Evolutionary conservation across 1,140 invertebrate genomes (phyloP).

Genomic region (Rhopalosiphum padi): DNA sequence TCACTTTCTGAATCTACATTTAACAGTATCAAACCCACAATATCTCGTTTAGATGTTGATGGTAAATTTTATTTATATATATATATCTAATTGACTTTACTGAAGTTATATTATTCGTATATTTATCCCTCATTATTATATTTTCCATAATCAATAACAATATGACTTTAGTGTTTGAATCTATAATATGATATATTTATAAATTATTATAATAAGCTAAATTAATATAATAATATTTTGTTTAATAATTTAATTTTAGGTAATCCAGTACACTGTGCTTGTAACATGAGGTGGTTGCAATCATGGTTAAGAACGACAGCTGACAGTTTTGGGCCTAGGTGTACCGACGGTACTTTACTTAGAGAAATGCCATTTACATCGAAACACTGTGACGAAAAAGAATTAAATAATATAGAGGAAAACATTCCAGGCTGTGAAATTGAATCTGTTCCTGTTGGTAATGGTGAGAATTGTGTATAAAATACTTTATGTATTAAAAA

Average conservation of each 20-base stretch:
- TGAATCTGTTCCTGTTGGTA: conserved; percentile 62
- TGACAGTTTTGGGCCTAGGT: conserved; percentile 72
- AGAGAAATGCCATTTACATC: conserved; percentile 74
- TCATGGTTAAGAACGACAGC: conserved; percentile 77
- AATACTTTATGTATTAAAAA: background rate
- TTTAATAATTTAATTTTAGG: conserved; percentile 65
- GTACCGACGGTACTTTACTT: conserved; percentile 76
- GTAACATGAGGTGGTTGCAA: conserved; percentile 80
- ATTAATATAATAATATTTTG: background rate
- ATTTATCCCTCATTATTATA: background rate
- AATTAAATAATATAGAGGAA: conserved; percentile 62
- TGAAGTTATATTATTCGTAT: background rate
- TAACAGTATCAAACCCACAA: conserved; percentile 76
- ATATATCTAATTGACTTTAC: background rate
- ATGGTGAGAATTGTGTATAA: background rate
- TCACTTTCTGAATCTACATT: conserved; percentile 78
- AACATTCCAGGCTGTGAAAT: conserved; percentile 71
- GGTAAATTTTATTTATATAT: conserved; percentile 67
- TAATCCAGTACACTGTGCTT: conserved; percentile 82
- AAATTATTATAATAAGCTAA: background rate
- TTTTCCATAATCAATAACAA: background rate
- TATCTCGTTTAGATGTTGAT: conserved; percentile 83
- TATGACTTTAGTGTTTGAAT: background rate
- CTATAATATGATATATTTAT: background rate
- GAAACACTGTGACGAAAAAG: conserved; percentile 71